A percentile compares a stretch with the other conserved stretches of the same genome.
Conservation (phyloP, 1,140 invertebrate genomes). For the Drosophila ananassae region DNA sequence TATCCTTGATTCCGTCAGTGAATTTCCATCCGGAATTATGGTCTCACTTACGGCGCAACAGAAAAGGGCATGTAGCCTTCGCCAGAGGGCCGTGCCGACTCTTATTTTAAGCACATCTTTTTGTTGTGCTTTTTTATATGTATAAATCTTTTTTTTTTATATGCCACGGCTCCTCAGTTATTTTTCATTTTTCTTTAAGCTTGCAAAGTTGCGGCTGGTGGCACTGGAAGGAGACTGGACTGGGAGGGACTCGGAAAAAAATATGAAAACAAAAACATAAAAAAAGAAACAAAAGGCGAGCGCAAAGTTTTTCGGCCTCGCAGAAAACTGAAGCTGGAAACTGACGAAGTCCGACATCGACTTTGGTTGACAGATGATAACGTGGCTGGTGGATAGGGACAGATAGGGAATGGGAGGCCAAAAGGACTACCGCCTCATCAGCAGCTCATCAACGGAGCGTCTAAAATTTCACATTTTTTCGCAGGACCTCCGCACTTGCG, state of each 20-base stretch:
- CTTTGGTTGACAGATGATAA: slow-evolving; percentile 50
- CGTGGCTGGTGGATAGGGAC: background rate
- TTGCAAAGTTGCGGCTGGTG: slow-evolving; percentile 50
- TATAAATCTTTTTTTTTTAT: slow-evolving; percentile 13
- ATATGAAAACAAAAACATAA: slow-evolving; percentile 35
- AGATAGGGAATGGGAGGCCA: background rate
- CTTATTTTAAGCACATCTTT: slow-evolving; percentile 14
- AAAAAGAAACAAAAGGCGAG: slow-evolving; percentile 51
- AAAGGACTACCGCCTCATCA: slow-evolving; percentile 56
- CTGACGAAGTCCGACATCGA: slow-evolving; percentile 56
- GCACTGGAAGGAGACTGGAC: slow-evolving; percentile 2
- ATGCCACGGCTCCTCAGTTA: slow-evolving; percentile 26
- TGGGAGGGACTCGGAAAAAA: slow-evolving; percentile 9
- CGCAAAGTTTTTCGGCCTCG: slow-evolving; percentile 62
- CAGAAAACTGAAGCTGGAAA: slow-evolving; percentile 30
- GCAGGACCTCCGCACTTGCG: background rate
- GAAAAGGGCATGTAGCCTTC: slow-evolving; percentile 17
- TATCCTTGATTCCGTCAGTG: slow-evolving; percentile 4
- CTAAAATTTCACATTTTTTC: slow-evolving; percentile 56
- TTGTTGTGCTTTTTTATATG: slow-evolving; percentile 22
- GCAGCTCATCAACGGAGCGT: slow-evolving; percentile 72
- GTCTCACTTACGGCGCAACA: background rate
- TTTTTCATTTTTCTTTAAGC: slow-evolving; percentile 63
- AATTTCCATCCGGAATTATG: slow-evolving; percentile 3
- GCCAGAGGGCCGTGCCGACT: slow-evolving; percentile 13